A percentile compares a stretch with the other conserved stretches of the same genome.
Conservation (phyloP, 2,888 invertebrate species). For the Heliconius sara region DNA sequence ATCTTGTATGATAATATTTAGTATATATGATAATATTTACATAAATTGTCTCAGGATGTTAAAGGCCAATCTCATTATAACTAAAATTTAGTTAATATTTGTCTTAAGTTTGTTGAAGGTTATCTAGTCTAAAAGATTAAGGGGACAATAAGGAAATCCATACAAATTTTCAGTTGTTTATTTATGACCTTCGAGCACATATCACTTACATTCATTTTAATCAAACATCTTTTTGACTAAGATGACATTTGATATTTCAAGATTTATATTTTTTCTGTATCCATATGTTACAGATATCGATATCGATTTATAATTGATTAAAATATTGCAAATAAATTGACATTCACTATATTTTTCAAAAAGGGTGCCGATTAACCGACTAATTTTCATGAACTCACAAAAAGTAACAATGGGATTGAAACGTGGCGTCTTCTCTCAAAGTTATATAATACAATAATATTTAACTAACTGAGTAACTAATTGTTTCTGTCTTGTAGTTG, state of each 20-base stretch:
- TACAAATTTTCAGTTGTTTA: not conserved
- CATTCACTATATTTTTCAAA: slow-evolving; percentile 9
- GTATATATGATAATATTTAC: not conserved
- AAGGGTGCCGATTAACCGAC: slow-evolving; percentile 53
- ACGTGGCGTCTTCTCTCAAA: slow-evolving; percentile 35
- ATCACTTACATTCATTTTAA: not conserved
- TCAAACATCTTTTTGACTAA: not conserved
- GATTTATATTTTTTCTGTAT: not conserved
- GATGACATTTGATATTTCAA: slow-evolving; percentile 24
- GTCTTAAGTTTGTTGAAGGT: not conserved
- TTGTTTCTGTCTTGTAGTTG: slow-evolving; percentile 41
- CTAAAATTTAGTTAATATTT: not conserved
- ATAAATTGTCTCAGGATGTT: not conserved
- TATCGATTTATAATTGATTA: not conserved
- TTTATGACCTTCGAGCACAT: not conserved
- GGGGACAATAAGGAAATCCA: slow-evolving; percentile 16
- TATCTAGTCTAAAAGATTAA: not conserved
- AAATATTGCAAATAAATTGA: slow-evolving; percentile 42
- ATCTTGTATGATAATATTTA: too few relatives aligned
- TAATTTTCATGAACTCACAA: slow-evolving; percentile 55
- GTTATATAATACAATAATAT: slow-evolving; percentile 41
- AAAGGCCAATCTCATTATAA: slow-evolving; percentile 2
- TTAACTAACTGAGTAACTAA: slow-evolving; percentile 50
- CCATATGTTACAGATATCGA: not conserved
- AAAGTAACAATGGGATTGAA: slow-evolving; percentile 41